Evolutionary conservation across 2,888 invertebrate genomes (phyloP), one percentile per base, ranked within the genome.

Genomic region (Notodonta dromedarius): DNA sequence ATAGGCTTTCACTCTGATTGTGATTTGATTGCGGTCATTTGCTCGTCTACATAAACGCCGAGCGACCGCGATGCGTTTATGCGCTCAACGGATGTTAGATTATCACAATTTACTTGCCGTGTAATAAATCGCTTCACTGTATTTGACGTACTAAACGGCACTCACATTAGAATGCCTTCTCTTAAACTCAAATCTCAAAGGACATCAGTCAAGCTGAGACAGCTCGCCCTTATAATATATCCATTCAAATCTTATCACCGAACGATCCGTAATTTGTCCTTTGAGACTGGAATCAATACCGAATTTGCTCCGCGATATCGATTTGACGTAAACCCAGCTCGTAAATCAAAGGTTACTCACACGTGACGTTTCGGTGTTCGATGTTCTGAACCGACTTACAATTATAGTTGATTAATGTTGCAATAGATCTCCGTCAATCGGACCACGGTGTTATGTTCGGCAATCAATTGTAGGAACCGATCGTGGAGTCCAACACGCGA

Each of bases 21-120:
- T 88, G 82, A 84, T 89, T 89, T 91, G 90, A 91, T 90, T 90
- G 86, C 84, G 82, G 87, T 84, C 83, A 86, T 90, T 90, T 89
- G 80, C 85, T 86, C 83, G 78, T 87, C 84, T 85, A 82, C 81
- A 74, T 85, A 89, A 89, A 86, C 80, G 70, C 73, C 72, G 67
- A 81, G 79, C 75, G 74, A 82, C 82, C 82, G 72, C 79, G 71
- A 76, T 77, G 80, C 78, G 74, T 82, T 84, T 84, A 86, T 82
- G 84, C 79, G 79, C 80, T 82, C 76, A 73, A 72, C 78, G 75
- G 77, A 78, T 76, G 77, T 78, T 78, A 82, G 75, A 79, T 76
- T 83, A 85, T 83, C 78, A 82, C 81, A 78, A 80, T 85, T 85
- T 85, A 78, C 82, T 81, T 81, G 68, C 74, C 61, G 70, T 67